Evolutionary conservation across 2,113 vertebrate genomes (phyloP), one percentile per base, ranked within the genome.

Genomic region (Thryonomys swinderianus): DNA sequence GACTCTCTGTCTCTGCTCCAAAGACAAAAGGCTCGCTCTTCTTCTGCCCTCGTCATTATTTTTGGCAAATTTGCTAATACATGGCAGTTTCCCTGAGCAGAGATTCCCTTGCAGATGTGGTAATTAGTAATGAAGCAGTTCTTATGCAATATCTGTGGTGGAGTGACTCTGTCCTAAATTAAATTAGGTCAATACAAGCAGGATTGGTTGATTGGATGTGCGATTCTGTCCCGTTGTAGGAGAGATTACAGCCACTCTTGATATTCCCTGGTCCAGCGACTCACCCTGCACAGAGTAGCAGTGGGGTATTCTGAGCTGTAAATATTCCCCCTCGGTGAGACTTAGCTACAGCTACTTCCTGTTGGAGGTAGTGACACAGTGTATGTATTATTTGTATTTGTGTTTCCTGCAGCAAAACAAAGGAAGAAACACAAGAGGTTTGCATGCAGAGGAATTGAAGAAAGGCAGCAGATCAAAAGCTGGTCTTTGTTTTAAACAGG

Each of bases 401-500:
- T 34, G 40, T 85, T 73, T 97, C 37, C 57, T 84, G 34, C 80
- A 90, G 25, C 85, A 92, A 80, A 93, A 96, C 88, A 94, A 95
- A 96, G 96, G 74, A 51, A 10, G 48, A 51, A 51, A 51, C 10
- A 51, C 92, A 73, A 73, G 59, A 87, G n/a, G 66, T 92, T 97
- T 96, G 83, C 92, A 88, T 94, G 79, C 90, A 93, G 2, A 89
- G 89, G 83, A 85, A 37, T 74, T 95, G 89, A 93, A 95, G 88
- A 96, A 94, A 94, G 86, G 94, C 93, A 93, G 6, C 91, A 57
- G 89, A 86, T 91, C 71, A 94, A 69, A 96, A 89, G 91, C 84
- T 27, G 79, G 76, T 82, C 95, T 96, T 96, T 97, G 96, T 97
- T 95, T 96, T 86, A 67, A 93, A 87, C 45, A 93, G 93, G 93